Evolutionary conservation across 2,113 vertebrate genomes (phyloP).

Genomic region (Crotophaga sulcirostris): DNA sequence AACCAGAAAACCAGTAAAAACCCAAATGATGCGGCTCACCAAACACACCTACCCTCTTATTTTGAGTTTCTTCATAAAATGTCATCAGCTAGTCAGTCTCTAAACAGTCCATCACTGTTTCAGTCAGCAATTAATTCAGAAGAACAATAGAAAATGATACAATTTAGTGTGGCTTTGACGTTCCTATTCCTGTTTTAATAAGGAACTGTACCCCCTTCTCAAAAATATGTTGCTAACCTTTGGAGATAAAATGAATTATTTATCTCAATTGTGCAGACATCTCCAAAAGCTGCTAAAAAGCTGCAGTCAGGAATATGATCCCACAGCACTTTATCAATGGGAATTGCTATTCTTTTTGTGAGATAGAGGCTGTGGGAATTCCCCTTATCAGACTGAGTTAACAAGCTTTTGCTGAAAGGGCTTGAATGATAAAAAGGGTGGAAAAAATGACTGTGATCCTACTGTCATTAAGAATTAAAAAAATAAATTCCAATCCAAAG

Average conservation of each 20-base stretch:
- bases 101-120: neutral
- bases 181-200: neutral
- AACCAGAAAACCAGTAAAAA: neutral
- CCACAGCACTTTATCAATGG: neutral
- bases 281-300: neutral
- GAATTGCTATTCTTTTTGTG: neutral
- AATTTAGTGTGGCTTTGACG: neutral
- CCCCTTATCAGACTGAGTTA: slow-evolving; percentile 15
- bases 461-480: neutral
- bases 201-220: neutral
- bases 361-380: neutral
- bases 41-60: neutral
- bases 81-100: neutral
- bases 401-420: neutral
- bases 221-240: neutral
- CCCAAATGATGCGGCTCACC: neutral
- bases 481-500: neutral
- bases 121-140: neutral
- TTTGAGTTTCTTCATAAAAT: neutral
- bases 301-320: neutral
- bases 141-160: neutral
- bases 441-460: neutral
- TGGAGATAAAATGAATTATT: neutral
- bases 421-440: neutral
- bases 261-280: neutral